phyloP scores from a whole-genome alignment of 2,888 invertebrate genomes.

The Cantharis lateralis region DNA sequence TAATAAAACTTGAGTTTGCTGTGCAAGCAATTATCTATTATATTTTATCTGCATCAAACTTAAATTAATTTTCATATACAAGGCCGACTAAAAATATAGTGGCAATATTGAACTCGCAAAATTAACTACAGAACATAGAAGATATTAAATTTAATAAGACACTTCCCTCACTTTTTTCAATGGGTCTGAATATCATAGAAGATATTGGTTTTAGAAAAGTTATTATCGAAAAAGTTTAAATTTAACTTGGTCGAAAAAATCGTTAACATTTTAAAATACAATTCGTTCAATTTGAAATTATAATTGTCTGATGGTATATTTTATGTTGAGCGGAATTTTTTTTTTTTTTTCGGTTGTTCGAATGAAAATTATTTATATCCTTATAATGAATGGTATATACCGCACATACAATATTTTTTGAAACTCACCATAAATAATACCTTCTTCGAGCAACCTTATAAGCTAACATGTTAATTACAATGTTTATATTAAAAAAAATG shows the following conservation, averaged over 20 bases:
- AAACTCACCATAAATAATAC: neutral
- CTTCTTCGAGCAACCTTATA: neutral
- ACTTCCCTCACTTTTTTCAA: too few relatives aligned
- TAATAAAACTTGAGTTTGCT: slow-evolving; percentile 25
- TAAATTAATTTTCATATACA: slow-evolving; percentile 25
- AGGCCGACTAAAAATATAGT: neutral
- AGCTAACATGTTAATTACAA: neutral
- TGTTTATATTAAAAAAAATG: neutral
- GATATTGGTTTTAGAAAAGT: neutral
- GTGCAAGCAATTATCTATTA: slow-evolving; percentile 29
- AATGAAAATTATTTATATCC: neutral
- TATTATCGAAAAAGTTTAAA: neutral
- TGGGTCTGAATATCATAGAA: too few relatives aligned
- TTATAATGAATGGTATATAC: neutral
- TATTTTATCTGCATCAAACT: slow-evolving; percentile 28
- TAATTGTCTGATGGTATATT: neutral
- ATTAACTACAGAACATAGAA: neutral
- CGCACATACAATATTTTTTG: neutral
- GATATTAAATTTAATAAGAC: too few relatives aligned
- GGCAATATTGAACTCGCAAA: neutral
- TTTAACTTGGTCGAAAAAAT: neutral
- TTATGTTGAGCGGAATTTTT: neutral
- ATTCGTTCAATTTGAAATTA: neutral
- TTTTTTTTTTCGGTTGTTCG: neutral
- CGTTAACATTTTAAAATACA: neutral